Evolutionary conservation across 2,113 vertebrate species (phyloP), one percentile per base, ranked within the genome.

Genomic region (Podilymbus podiceps): DNA sequence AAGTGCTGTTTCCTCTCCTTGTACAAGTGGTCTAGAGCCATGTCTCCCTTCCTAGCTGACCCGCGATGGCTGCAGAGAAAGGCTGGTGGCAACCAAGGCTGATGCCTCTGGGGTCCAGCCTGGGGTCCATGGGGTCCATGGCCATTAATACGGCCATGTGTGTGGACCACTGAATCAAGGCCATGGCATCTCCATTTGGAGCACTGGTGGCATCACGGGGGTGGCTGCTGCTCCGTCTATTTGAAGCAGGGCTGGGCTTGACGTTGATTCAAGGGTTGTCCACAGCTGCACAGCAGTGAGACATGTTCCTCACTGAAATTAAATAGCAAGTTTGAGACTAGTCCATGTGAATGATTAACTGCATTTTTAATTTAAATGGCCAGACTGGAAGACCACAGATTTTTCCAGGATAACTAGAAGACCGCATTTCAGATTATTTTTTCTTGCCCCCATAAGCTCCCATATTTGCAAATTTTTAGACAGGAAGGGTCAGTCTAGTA

Each of bases 101-200:
- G 40, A 7, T 1, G 0, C 5, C 66, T 66, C 30, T 31, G 40
- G 16, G 14, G 4, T 53, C 27, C 35, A 42, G 35, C 49, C 49
- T 33, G n/a, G n/a, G n/a, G n/a, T n/a, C n/a, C n/a, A n/a, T n/a
- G n/a, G n/a, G n/a, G n/a, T n/a, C n/a, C n/a, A n/a, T n/a, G n/a
- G n/a, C n/a, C n/a, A n/a, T n/a, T 38, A 23, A 63, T 22, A 11
- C 3, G 1, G 27, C 63, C 31, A n/a, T 2, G 2, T 4, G 15
- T 12, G 19, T 74, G 52, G 50, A 24, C 8, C 20, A 9, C 4
- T 0, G 1, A 68, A 69, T 46, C 59, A 27, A 62, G 46, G 25
- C 46, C 10, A 1, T 24, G 40, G 28, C 22, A 27, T 30, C 62
- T 85, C 49, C 55, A 17, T 25, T 22, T 85, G 83, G 62, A 75